Evolutionary conservation across 2,888 invertebrate species (phyloP).

Genomic region (Fragum fragum): DNA sequence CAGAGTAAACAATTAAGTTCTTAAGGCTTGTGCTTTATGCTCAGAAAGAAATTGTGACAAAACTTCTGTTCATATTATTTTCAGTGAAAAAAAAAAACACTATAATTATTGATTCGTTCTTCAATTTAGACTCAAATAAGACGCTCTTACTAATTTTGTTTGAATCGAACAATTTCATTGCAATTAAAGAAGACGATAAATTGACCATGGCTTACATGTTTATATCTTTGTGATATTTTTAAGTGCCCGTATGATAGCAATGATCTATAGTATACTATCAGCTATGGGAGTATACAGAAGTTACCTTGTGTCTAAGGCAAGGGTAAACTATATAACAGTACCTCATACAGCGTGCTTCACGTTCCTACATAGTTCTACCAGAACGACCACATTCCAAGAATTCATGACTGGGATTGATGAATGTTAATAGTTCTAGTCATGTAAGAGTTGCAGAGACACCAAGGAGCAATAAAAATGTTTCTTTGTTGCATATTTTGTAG

Average conservation of each 20-base stretch:
- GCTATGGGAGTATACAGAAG: no score
- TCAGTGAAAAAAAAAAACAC: no score
- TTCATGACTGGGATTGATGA: neutral
- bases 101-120: no score
- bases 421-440: neutral
- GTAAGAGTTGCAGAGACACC: neutral
- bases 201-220: neutral
- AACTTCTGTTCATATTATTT: no score
- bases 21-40: no score
- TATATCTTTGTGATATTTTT: neutral
- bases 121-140: no score
- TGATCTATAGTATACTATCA: no score
- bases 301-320: no score
- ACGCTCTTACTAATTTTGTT: no score
- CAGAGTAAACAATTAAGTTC: no score
- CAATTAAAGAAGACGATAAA: neutral
- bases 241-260: no score
- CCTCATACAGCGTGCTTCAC: neutral
- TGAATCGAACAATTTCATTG: neutral
- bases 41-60: no score
- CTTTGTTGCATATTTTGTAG: neutral
- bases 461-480: neutral
- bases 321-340: neutral
- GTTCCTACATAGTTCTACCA: neutral
- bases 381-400: neutral